These are phyloP conservation scores for Macropus fuliginosus DNA, from an alignment of 2,797 vertebrate genomes.

Conservation along the genomic window DNA sequence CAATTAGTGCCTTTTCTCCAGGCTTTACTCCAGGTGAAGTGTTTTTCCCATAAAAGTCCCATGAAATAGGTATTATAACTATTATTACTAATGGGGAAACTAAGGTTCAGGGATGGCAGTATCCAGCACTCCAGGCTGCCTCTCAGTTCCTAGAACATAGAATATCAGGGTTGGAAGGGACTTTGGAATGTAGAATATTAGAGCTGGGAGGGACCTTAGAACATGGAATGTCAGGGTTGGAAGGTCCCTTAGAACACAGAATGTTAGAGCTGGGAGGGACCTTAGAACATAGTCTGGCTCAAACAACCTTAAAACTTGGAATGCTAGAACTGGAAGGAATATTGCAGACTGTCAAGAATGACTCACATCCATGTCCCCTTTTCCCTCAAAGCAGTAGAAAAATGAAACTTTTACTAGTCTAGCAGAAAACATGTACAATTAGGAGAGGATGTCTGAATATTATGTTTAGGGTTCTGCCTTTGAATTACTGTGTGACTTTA, in stretches of 20 bases:
- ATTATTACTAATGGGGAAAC: background rate
- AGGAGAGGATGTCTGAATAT: background rate
- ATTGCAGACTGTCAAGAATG: background rate
- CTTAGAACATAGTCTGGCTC: too few species aligned
- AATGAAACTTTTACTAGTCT: background rate
- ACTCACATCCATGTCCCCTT: background rate
- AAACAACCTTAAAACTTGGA: too few species aligned
- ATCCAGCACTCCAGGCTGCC: background rate
- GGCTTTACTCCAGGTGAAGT: background rate
- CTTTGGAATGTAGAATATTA: background rate
- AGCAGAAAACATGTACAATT: background rate
- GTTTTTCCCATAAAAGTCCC: background rate
- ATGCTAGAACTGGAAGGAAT: background rate
- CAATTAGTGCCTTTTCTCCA: background rate
- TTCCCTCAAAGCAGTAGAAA: background rate
- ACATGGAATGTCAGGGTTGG: background rate
- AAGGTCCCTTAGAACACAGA: fast-evolving
- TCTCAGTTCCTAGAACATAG: background rate
- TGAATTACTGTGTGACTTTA: background rate
- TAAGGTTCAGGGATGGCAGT: background rate
- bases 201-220: background rate
- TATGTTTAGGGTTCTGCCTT: background rate
- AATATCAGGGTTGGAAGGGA: background rate
- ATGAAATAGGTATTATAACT: background rate
- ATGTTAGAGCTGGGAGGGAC: background rate